Evolutionary conservation across 2,888 invertebrate genomes (phyloP).

Genomic region (Alloscopus bannaensis): DNA sequence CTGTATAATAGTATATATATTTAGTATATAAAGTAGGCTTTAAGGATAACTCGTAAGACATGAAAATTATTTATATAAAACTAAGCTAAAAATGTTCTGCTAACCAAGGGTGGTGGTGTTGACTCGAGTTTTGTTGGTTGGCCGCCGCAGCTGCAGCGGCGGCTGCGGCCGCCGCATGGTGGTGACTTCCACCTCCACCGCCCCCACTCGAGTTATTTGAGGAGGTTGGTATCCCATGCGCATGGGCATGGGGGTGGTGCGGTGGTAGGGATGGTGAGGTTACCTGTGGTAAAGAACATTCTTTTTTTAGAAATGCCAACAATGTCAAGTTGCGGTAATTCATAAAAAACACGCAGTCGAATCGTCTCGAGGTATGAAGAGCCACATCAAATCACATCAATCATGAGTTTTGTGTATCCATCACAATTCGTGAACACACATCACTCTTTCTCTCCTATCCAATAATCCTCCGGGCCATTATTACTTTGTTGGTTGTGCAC

Average conservation of each 20-base stretch:
- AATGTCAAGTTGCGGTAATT: too few species aligned
- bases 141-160: constrained; percentile 81
- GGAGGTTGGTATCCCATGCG: constrained; percentile 84
- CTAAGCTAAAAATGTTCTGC: too few species aligned
- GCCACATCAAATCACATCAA: constrained; percentile 54
- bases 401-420: constrained; percentile 25
- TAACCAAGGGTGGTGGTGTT: constrained; percentile 80
- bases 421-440: constrained; percentile 11
- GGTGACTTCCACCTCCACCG: constrained; percentile 79
- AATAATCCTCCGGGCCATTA: background rate
- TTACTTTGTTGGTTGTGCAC: too few species aligned
- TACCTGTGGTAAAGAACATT: constrained; percentile 40
- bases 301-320: background rate
- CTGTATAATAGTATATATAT: too few species aligned
- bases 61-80: too few species aligned
- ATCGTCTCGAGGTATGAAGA: constrained; percentile 32
- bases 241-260: constrained; percentile 74
- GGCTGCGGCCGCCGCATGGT: constrained; percentile 69
- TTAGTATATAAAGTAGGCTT: too few species aligned
- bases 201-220: constrained; percentile 76
- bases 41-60: too few species aligned
- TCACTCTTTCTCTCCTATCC: background rate
- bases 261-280: constrained; percentile 67
- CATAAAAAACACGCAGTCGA: too few species aligned
- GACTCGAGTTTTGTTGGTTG: constrained; percentile 79